These are phyloP conservation scores for Tangara arthus DNA, from an alignment of 2,797 vertebrate species.

Conservation along the genomic window DNA sequence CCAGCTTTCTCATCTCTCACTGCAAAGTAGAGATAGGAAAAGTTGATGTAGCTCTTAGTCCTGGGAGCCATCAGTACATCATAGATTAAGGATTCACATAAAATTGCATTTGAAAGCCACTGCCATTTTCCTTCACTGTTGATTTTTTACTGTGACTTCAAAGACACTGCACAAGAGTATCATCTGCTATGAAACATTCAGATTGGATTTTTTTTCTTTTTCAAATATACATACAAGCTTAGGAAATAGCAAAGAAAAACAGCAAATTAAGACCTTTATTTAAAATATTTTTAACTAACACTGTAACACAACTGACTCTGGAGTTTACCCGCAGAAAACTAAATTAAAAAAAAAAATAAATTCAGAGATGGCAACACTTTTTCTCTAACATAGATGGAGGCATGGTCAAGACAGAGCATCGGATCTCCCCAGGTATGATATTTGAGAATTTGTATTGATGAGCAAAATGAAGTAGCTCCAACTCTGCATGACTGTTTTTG, in stretches of 20 bases:
- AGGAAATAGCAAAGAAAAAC: not conserved
- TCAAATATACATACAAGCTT: not conserved
- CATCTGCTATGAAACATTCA: not conserved
- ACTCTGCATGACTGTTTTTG: not conserved
- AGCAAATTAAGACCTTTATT: not conserved
- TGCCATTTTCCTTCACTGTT: not conserved
- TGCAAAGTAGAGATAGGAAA: not conserved
- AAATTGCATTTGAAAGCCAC: not conserved
- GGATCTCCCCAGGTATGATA: conserved; percentile 10
- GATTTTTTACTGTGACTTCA: not conserved
- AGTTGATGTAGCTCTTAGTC: not conserved
- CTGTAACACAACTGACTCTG: conserved; percentile 4
- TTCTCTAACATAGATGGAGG: conserved; percentile 13
- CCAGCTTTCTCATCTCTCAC: not conserved
- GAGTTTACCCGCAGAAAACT: conserved; percentile 8
- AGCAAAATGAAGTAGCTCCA: conserved; percentile 56
- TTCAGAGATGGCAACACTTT: not conserved
- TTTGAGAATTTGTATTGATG: conserved; percentile 55
- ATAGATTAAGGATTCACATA: not conserved
- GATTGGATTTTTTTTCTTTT: not conserved
- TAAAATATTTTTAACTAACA: conserved; percentile 32
- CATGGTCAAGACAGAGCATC: conserved; percentile 39
- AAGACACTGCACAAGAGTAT: not conserved
- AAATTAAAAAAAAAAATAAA: not conserved
- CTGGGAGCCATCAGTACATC: not conserved